These are phyloP conservation scores for Trigoniulus corallinus DNA, from an alignment of 1,140 invertebrate species.

Conservation along the genomic window DNA sequence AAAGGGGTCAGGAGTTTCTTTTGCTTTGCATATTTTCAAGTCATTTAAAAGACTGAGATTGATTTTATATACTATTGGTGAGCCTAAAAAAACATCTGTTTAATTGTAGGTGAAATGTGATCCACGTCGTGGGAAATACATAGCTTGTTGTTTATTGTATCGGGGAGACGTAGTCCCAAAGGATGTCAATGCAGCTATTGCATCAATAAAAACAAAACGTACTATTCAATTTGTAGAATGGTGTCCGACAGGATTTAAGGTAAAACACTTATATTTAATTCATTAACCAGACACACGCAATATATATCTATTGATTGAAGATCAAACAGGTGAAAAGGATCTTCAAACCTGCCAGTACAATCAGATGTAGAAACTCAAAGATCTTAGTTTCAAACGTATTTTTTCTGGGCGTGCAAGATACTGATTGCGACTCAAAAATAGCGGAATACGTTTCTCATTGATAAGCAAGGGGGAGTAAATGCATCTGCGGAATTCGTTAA, in stretches of 20 bases:
- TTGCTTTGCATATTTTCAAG: too few relatives aligned
- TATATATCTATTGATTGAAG: too few relatives aligned
- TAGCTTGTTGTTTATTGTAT: conserved; percentile 28
- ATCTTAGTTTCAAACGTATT: too few relatives aligned
- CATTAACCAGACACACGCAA: background rate
- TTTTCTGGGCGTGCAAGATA: too few relatives aligned
- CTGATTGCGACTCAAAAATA: too few relatives aligned
- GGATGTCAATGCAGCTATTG: conserved; percentile 30
- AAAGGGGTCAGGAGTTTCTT: too few relatives aligned
- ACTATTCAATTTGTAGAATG: conserved; percentile 30
- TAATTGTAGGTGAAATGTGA: conserved; percentile 36
- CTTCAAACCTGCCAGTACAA: too few relatives aligned
- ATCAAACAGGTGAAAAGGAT: too few relatives aligned
- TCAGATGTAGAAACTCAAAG: too few relatives aligned
- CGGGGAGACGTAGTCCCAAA: conserved; percentile 34
- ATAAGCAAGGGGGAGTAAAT: too few relatives aligned
- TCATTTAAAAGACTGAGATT: background rate
- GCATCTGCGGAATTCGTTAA: too few relatives aligned
- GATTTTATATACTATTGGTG: background rate
- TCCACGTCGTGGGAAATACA: conserved; percentile 26
- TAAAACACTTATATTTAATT: conserved; percentile 7
- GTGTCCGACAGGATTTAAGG: conserved; percentile 29
- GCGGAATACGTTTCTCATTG: too few relatives aligned
- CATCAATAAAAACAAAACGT: conserved; percentile 21
- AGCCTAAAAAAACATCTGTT: background rate